Base-by-base conservation (phyloP, 2,113 vertebrate species). In the Corydoras maculifer region DNA sequence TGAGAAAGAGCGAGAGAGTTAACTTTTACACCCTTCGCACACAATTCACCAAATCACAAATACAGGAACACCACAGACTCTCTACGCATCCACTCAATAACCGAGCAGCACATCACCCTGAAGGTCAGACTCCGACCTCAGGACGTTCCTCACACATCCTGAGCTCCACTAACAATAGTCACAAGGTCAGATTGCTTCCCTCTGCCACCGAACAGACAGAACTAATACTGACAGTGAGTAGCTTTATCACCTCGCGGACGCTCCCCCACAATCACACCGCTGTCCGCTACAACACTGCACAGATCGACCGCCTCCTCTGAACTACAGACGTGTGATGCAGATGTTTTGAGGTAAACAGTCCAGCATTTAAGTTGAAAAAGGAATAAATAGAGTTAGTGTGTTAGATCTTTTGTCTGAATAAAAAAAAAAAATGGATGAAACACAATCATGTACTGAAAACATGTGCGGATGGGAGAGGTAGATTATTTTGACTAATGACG, bases 401-500 rank as follows among this genome's bases (percentile, higher is more conserved):
- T 70, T 78, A 74, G 67, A 66, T 63, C 77, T 67, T 80, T 65
- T 79, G 63, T 65, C 68, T 69, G 65, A 18, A 43, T 58, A 62
- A 78, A 71, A 74, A 29, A 64, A 77, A 63, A 78, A 54, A 69
- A 80, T 2, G 0, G 18, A 75, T 82, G 57, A 78, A 80, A 85
- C 70, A 80, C 78, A 79, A 79, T 79, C 64, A 73, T 10, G 79
- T 72, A 48, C 70, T 74, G 49, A 77, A 73, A 79, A 70, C 84
- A 75, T 84, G 81, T 81, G 81, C 78, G 48, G 80, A 79, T 80
- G 80, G 84, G 78, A 88, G 89, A 91, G 89, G 89, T 91, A 91
- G 88, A 87, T 86, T 77, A 81, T 90, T 78, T 86, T 81, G 86
- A 82, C 86, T 83, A 83, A 85, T 82, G 69, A 76, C 77, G 78